These are phyloP conservation scores for Scarus forsteni DNA, from an alignment of 2,797 vertebrate genomes.

Conservation along the genomic window DNA sequence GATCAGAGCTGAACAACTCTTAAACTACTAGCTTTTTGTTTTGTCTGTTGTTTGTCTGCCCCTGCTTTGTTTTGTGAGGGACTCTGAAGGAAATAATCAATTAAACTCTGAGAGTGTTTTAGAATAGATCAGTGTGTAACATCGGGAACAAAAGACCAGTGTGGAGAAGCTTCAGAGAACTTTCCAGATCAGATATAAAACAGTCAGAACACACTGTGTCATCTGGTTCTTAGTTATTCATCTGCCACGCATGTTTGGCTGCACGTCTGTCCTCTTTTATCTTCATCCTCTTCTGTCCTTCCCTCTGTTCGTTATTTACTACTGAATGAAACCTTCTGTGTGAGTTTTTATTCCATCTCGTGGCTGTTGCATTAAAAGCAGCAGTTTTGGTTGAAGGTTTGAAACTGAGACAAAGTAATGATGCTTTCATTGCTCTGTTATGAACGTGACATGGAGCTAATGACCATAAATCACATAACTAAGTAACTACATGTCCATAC, in stretches of 20 bases:
- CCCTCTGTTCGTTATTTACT: neutral
- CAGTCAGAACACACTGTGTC: neutral
- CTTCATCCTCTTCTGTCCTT: neutral
- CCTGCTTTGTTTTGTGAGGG: neutral
- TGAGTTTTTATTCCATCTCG: neutral
- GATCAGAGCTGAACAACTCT: neutral
- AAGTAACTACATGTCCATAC: too few relatives aligned
- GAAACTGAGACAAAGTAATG: too few relatives aligned
- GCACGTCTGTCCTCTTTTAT: neutral
- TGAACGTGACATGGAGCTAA: too few relatives aligned
- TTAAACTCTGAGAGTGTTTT: neutral
- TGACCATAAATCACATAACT: too few relatives aligned
- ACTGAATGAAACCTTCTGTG: neutral
- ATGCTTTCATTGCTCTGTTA: too few relatives aligned
- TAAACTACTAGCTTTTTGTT: neutral
- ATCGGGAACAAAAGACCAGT: constrained; percentile 11
- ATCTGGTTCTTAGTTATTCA: neutral
- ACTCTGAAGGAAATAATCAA: neutral
- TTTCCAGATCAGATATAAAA: constrained; percentile 8
- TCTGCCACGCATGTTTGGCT: neutral
- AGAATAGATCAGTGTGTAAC: neutral
- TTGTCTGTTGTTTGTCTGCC: neutral
- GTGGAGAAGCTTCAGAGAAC: constrained; percentile 8
- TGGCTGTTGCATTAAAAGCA: too few relatives aligned
- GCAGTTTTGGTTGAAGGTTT: too few relatives aligned